These are phyloP conservation scores for Eledone cirrhosa DNA, from an alignment of 2,888 invertebrate genomes.

Conservation along the genomic window DNA sequence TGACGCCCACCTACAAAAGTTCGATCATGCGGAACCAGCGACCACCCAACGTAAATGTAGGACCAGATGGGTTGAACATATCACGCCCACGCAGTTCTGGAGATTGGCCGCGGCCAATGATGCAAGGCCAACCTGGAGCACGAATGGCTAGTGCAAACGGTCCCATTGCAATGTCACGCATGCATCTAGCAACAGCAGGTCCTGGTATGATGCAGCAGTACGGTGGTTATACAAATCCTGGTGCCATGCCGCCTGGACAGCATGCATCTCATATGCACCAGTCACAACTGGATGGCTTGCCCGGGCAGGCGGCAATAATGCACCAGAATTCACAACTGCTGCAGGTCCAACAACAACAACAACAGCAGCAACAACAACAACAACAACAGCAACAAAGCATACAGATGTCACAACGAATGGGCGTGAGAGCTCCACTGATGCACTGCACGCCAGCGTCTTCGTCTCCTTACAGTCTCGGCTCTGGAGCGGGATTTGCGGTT, in stretches of 20 bases:
- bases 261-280: slow-evolving; percentile 37
- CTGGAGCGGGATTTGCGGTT: slow-evolving; percentile 28
- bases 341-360: slow-evolving; percentile 47
- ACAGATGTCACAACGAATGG: slow-evolving; percentile 67
- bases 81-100: slow-evolving; percentile 68
- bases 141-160: slow-evolving; percentile 16
- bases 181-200: slow-evolving; percentile 40
- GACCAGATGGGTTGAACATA: slow-evolving; percentile 70
- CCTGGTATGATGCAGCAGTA: slow-evolving; percentile 68
- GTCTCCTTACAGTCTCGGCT: slow-evolving; percentile 23
- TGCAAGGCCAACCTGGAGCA: slow-evolving; percentile 38
- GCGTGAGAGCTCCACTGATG: slow-evolving; percentile 35
- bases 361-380: slow-evolving; percentile 40
- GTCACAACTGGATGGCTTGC: slow-evolving; percentile 53
- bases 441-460: slow-evolving; percentile 28
- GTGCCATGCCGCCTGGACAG: slow-evolving; percentile 49
- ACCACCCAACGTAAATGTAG: slow-evolving; percentile 73
- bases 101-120: slow-evolving; percentile 71
- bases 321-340: slow-evolving; percentile 48
- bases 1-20: slow-evolving; percentile 56
- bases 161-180: slow-evolving; percentile 23
- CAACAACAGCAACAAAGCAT: slow-evolving; percentile 60
- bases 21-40: slow-evolving; percentile 69
- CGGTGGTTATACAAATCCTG: slow-evolving; percentile 57
- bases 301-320: slow-evolving; percentile 35